Evolutionary conservation across 1,140 invertebrate species (phyloP), one percentile per base, ranked within the genome.

Genomic region (Trissolcus basalis): DNA sequence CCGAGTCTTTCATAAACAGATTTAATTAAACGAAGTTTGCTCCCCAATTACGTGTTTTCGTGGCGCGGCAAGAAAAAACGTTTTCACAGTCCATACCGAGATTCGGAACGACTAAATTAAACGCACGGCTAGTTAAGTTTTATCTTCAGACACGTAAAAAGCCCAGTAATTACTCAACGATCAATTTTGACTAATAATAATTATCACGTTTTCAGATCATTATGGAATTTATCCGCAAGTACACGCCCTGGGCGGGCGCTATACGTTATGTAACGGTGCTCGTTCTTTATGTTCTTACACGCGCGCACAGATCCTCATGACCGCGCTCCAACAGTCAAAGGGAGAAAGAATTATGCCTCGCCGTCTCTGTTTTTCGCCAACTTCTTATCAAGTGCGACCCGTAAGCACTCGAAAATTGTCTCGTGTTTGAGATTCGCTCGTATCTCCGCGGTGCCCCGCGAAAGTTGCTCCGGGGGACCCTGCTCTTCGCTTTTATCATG

Each of bases 161-260:
- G 19, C 13, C n/a, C 16, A 32, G 36, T 59, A 75, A 75, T 69
- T 69, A 70, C 59, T 70, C 54, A 76, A 65, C 54, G 55, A 76
- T 76, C 64, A 69, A 69, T 70, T 76, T 69, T 49, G 59, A 64
- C 44, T 59, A 59, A 59, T 55, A 27, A 27, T 6, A 70, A 76
- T 69, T 76, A 76, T 76, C 72, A 55, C 54, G 33, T 60, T 60
- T 65, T 65, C 41, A 47, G 64, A 75, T 75, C 64, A 69, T 75
- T 75, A 69, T 64, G 64, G 72, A 75, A 75, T 75, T 63, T 69
- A 69, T 69, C 47, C 64, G 47, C 54, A 43, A 56, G 73, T 65
- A 70, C 73, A 76, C 73, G 55, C 73, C 73, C 65, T 69, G 65
- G 54, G 59, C 60, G 54, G 59, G 54, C 71, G 71, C 56, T 68